These are phyloP conservation scores for Cynopterus brachyotis DNA, from an alignment of 2,113 vertebrate species.

Conservation along the genomic window DNA sequence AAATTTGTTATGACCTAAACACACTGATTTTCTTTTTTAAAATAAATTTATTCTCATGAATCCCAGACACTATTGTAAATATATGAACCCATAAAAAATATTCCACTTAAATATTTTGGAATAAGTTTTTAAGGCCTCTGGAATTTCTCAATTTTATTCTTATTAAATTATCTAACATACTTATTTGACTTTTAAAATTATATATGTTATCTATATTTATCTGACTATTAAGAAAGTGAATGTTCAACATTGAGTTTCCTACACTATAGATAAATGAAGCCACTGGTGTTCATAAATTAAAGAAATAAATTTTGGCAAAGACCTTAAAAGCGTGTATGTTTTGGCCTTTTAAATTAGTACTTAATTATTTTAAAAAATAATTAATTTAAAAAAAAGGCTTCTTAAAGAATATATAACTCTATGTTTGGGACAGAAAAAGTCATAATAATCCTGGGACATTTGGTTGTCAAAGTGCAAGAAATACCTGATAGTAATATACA, in stretches of 20 bases:
- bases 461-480: not conserved
- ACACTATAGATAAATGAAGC: not conserved
- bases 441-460: not conserved
- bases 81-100: not conserved
- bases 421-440: not conserved
- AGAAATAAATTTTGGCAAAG: not conserved
- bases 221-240: not conserved
- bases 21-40: not conserved
- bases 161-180: not conserved
- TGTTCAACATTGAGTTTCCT: not conserved
- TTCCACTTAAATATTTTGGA: conserved; percentile 22
- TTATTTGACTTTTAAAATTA: conserved; percentile 11
- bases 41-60: not conserved
- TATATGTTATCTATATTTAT: not conserved
- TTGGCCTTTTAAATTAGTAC: not conserved
- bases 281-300: not conserved
- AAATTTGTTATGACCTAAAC: not conserved
- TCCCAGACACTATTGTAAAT: not conserved
- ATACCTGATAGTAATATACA: not conserved
- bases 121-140: not conserved
- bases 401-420: not conserved
- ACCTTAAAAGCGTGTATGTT: not conserved
- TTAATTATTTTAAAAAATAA: not conserved
- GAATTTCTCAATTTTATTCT: not conserved
- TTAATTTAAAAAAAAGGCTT: not conserved